phyloP scores from a whole-genome alignment of 2,888 invertebrate species.

The Cryptus viduatorius region DNA sequence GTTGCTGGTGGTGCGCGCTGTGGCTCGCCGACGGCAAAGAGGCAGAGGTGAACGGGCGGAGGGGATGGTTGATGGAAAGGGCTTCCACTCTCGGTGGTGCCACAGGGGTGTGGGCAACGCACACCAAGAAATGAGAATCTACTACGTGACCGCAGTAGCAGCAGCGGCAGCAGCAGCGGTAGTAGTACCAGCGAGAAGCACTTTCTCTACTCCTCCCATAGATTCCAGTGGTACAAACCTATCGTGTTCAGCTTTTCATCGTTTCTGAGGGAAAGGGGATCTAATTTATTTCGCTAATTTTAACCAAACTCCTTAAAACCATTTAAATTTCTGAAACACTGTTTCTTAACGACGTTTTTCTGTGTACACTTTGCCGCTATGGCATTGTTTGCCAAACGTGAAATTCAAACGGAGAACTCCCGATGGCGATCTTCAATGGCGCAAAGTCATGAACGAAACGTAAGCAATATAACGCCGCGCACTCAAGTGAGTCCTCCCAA shows the following conservation, averaged over 20 bases:
- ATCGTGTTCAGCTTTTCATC: constrained; percentile 67
- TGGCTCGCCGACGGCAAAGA: constrained; percentile 52
- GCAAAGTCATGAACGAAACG: constrained; percentile 40
- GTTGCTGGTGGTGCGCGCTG: constrained; percentile 28
- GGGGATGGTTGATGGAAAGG: constrained; percentile 63
- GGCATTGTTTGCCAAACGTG: not conserved
- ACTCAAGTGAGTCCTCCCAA: not conserved
- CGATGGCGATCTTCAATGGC: not conserved
- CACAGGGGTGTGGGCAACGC: constrained; percentile 15
- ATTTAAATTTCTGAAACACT: not conserved
- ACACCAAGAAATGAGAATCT: constrained; percentile 55
- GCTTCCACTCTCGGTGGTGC: constrained; percentile 30
- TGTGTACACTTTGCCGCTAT: not conserved
- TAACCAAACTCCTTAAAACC: not conserved
- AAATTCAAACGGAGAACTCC: not conserved
- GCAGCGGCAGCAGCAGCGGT: constrained; percentile 50
- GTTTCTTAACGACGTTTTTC: not conserved
- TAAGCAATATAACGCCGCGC: constrained; percentile 13
- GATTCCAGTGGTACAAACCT: constrained; percentile 54
- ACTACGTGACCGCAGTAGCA: constrained; percentile 67
- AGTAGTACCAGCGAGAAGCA: constrained; percentile 24
- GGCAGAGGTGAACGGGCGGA: constrained; percentile 53
- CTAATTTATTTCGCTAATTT: constrained; percentile 39
- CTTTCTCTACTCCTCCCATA: constrained; percentile 50
- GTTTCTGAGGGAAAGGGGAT: not conserved